Conservation (phyloP, 1,140 invertebrate species). For the Oryzaephilus surinamensis region DNA sequence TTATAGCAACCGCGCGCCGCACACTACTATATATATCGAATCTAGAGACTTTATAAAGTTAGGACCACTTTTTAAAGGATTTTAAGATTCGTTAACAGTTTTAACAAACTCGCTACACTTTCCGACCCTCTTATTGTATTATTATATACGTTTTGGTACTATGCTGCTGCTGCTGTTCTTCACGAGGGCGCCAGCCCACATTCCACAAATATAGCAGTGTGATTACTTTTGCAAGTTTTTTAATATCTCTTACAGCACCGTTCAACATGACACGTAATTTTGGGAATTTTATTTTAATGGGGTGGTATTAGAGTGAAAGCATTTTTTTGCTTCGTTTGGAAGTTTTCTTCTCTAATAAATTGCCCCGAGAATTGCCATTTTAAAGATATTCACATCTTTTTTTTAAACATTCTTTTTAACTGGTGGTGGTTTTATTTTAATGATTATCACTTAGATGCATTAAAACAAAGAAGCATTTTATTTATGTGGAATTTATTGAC, state of each 20-base stretch:
- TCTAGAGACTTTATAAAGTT: slow-evolving; percentile 27
- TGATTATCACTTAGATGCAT: no score
- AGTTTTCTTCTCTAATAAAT: no score
- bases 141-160: no score
- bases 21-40: slow-evolving; percentile 10
- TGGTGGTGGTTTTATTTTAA: no score
- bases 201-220: slow-evolving; percentile 16
- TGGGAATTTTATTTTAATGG: slow-evolving; percentile 22
- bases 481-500: no score
- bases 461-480: no score
- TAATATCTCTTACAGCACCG: slow-evolving; percentile 25
- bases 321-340: no score
- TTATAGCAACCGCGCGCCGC: slow-evolving; percentile 25
- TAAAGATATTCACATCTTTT: no score
- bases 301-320: no score
- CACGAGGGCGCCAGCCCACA: not conserved
- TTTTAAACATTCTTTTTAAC: no score
- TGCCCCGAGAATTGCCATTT: no score
- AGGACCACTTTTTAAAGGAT: slow-evolving; percentile 31
- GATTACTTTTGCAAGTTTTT: slow-evolving; percentile 30
- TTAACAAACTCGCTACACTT: slow-evolving; percentile 30
- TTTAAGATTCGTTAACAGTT: slow-evolving; percentile 34
- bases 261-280: slow-evolving; percentile 28
- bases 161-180: no score
- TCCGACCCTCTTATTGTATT: slow-evolving; percentile 20